Base-by-base conservation (phyloP, 92 coral and sea anemone species). In the Blastomussa wellsi region DNA sequence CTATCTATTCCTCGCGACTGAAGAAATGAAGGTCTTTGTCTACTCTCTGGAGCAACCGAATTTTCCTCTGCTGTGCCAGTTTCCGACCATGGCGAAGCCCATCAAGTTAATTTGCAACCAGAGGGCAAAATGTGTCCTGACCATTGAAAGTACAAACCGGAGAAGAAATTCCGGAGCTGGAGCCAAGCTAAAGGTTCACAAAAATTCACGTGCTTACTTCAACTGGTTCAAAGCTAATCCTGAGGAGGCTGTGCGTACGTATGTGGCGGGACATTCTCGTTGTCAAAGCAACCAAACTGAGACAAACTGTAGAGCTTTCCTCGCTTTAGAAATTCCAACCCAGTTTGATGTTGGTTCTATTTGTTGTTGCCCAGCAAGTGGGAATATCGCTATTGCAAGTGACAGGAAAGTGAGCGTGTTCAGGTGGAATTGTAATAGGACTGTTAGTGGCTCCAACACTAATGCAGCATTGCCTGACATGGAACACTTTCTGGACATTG, bases 191-290 rank as follows among this genome's bases (percentile, higher is more conserved):
- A 70, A 33, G 44, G 88, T 91, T 28, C 83, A 81, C 20, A 86
- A 91, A 31, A 90, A 79, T 80, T 94, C 97, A 9, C 87, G 99
- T 26, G 98, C 95, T 32, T 97, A 97, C 84, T 97, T 92, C 83
- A 97, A 95, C 87, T 97, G 99, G 99, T 87, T 84, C 72, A 73
- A 81, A 37, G 90, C 95, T 5, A 81, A 42, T 15, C 55, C 68
- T 7, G 93, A 81, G 14, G 96, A 84, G 17, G 89, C 95, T 10
- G 93, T 93, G 5, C 92, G 93, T 24, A 90, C 92, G 0, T 86
- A 88, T 14, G 92, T 93, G 36, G 94, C 96, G 4, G 99, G 99
- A 11, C 92, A 92, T 73, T 96, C 98, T 10, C 57, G 84, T 26
- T 35, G 48, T 1, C 91, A 89, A 70, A 85, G 92, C 10, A 88